These are phyloP conservation scores for Agrochola macilenta DNA, from an alignment of 2,888 invertebrate species.

Conservation along the genomic window DNA sequence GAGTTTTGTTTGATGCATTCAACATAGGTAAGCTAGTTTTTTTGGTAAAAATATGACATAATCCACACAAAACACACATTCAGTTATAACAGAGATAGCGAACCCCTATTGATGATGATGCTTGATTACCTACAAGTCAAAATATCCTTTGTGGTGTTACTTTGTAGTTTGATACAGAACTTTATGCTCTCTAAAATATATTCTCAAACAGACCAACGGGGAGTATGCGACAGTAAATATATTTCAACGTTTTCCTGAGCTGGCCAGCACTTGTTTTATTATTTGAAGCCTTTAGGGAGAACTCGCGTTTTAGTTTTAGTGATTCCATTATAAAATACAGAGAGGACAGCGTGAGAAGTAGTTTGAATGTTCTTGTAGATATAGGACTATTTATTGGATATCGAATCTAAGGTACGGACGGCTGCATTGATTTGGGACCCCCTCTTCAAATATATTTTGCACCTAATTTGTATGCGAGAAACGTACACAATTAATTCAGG, in stretches of 20 bases:
- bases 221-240: slow-evolving; percentile 45
- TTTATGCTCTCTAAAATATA: slow-evolving; percentile 33
- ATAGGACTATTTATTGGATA: slow-evolving; percentile 32
- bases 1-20: neutral
- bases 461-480: slow-evolving; percentile 22
- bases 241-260: slow-evolving; percentile 41
- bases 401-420: neutral
- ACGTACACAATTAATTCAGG: slow-evolving; percentile 23
- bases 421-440: slow-evolving; percentile 19
- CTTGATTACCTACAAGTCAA: neutral
- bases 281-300: slow-evolving; percentile 26
- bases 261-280: slow-evolving; percentile 53
- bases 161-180: slow-evolving; percentile 14
- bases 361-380: slow-evolving; percentile 26
- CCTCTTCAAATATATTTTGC: slow-evolving; percentile 16
- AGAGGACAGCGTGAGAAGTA: slow-evolving; percentile 6
- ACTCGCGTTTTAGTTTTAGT: slow-evolving; percentile 28
- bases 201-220: slow-evolving; percentile 20
- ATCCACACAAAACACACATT: neutral
- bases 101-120: slow-evolving; percentile 7
- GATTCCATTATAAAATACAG: slow-evolving; percentile 23
- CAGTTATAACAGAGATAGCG: neutral
- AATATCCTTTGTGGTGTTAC: neutral
- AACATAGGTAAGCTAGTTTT: neutral
- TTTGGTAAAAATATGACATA: no score